phyloP scores from a whole-genome alignment of 2,888 invertebrate species.

The Apamea crenata region DNA sequence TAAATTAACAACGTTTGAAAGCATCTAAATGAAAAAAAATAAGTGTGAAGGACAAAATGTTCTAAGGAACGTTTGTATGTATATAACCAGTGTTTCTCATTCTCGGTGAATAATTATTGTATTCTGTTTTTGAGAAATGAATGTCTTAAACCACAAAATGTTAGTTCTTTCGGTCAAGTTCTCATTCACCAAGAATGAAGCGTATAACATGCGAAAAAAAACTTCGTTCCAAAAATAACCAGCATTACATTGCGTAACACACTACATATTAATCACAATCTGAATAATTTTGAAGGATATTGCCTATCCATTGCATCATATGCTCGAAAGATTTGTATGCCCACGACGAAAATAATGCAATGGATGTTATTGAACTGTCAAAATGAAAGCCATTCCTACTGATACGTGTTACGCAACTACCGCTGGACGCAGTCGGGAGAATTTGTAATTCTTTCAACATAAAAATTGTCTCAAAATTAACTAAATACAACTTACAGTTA shows the following conservation, averaged over 20 bases:
- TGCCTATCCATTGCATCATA: too few relatives aligned
- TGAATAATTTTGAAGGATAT: too few relatives aligned
- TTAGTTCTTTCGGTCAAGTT: not conserved
- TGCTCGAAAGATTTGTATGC: too few relatives aligned
- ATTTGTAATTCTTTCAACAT: not conserved
- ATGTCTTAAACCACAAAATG: not conserved
- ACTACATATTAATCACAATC: too few relatives aligned
- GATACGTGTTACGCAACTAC: too few relatives aligned
- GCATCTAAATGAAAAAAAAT: too few relatives aligned
- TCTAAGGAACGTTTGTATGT: not conserved
- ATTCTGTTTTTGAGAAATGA: not conserved
- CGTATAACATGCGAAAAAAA: not conserved
- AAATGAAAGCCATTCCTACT: too few relatives aligned
- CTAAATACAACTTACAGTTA: conserved; percentile 41
- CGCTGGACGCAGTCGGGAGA: not conserved
- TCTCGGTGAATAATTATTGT: not conserved
- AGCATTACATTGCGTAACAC: too few relatives aligned
- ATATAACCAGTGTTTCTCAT: not conserved
- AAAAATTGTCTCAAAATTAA: conserved; percentile 21
- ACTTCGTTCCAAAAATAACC: not conserved
- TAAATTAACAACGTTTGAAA: too few relatives aligned
- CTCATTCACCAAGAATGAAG: not conserved
- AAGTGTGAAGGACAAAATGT: not conserved
- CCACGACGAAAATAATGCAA: too few relatives aligned
- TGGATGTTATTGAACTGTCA: too few relatives aligned